Evolutionary conservation across 1,140 invertebrate genomes (phyloP), one percentile per base, ranked within the genome.

Genomic region (Drosophila yakuba): DNA sequence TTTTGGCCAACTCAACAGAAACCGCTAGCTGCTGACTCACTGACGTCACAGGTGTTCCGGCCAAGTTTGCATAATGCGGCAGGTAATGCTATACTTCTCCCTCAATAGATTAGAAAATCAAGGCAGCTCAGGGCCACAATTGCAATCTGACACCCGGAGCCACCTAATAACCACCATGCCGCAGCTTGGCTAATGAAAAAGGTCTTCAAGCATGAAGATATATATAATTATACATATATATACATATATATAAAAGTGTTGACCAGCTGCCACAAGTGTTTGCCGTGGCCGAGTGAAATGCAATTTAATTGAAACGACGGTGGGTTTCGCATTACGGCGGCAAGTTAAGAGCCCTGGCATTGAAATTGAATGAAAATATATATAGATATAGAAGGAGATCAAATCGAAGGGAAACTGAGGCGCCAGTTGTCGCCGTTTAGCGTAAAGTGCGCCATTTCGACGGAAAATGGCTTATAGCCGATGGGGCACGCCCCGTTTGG

Each of bases 231-330:
- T 3, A 32, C 7, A 32, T 32, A 32, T 10, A 32, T 8, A 8
- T 32, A 25, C 4, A 4, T 11, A 10, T 32, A 59, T 58, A 28
- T 56, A 52, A 28, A 15, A 20, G 55, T 77, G 74, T 77, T 77
- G 56, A 58, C 72, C 48, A 57, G 51, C 44, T 50, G 74, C 74
- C 61, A 76, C 73, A 74, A 74, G 71, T 76, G 72, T 59, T 76
- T 67, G 73, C 56, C 52, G 48, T 74, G 23, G 74, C 55, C 47
- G 56, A 58, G 38, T 20, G 58, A 69, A 80, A 75, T 81, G 80
- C 80, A 84, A 84, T 84, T 88, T 72, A 74, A 86, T 86, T 79
- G 80, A 86, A 82, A 67, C 56, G 38, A 62, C 25, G 67, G 48
- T 60, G 58, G 66, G 57, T 79, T 55, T 86, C 83, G 55, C 62